These are phyloP conservation scores for Discoglossus pictus DNA, from an alignment of 2,797 vertebrate genomes.

Conservation along the genomic window DNA sequence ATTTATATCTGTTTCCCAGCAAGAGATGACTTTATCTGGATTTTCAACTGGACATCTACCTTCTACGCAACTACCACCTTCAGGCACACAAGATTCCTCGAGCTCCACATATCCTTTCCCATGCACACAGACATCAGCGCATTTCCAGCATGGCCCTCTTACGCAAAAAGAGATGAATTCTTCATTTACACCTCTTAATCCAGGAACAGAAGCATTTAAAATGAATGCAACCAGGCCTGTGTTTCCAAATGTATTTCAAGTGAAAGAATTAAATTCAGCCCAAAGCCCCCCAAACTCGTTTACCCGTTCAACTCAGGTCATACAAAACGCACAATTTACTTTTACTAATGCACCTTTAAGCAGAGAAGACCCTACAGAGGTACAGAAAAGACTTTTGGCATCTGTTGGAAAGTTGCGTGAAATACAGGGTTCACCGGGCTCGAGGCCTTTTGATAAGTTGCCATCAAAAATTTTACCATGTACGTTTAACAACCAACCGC, in stretches of 20 bases:
- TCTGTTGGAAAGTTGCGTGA: constrained; percentile 68
- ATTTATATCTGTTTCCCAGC: constrained; percentile 65
- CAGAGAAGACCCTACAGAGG: constrained; percentile 65
- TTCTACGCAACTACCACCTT: constrained; percentile 67
- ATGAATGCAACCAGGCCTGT: constrained; percentile 61
- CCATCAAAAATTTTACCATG: constrained; percentile 63
- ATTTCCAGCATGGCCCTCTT: constrained; percentile 58
- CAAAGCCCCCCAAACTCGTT: constrained; percentile 70
- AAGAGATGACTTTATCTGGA: constrained; percentile 62
- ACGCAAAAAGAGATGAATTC: constrained; percentile 71
- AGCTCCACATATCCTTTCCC: constrained; percentile 66
- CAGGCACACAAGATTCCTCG: constrained; percentile 59
- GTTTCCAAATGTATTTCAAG: constrained; percentile 66
- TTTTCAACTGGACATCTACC: constrained; percentile 68
- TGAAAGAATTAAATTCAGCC: constrained; percentile 68
- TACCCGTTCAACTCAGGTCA: constrained; percentile 66
- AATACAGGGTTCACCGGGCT: constrained; percentile 62
- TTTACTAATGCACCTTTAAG: constrained; percentile 63
- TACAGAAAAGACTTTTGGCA: constrained; percentile 66
- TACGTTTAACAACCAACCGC: constrained; percentile 71
- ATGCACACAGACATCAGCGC: constrained; percentile 62
- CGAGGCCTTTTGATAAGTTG: constrained; percentile 65
- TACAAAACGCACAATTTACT: constrained; percentile 59
- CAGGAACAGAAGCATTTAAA: constrained; percentile 68
- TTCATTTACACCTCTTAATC: constrained; percentile 61